Evolutionary conservation across 1,140 invertebrate genomes (phyloP).

Genomic region (Lordiphosa clarofinis): DNA sequence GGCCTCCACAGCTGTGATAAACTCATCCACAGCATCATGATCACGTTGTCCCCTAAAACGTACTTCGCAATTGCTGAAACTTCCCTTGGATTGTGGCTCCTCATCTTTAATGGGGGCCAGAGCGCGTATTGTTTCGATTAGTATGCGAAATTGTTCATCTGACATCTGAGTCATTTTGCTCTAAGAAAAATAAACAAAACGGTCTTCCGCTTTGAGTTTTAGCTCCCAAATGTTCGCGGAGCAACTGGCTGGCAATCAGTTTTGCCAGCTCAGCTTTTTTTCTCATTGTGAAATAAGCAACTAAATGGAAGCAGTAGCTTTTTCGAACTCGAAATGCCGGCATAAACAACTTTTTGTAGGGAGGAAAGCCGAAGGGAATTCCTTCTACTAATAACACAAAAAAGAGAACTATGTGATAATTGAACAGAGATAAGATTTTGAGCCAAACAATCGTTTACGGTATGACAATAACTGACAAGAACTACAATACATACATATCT

Average conservation of each 20-base stretch:
- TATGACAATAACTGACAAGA: too few relatives aligned
- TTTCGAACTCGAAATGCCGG: conserved; percentile 48
- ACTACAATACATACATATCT: too few relatives aligned
- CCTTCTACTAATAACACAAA: too few relatives aligned
- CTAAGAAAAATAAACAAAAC: conserved; percentile 9
- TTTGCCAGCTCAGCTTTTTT: conserved; percentile 21
- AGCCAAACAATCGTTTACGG: too few relatives aligned
- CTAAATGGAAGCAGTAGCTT: conserved; percentile 18
- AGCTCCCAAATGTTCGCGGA: neutral
- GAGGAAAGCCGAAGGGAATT: neutral
- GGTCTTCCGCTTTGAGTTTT: neutral
- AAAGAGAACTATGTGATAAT: too few relatives aligned
- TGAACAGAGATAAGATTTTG: too few relatives aligned
- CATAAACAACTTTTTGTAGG: neutral
- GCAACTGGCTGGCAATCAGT: conserved; percentile 18
- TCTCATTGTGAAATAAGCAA: conserved; percentile 46
- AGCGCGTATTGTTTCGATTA: conserved; percentile 52
- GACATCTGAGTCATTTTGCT: conserved; percentile 53
- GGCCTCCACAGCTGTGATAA: conserved; percentile 63
- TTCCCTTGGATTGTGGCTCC: conserved; percentile 56
- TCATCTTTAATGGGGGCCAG: conserved; percentile 33
- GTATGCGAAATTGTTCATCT: conserved; percentile 58
- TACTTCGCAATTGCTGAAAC: conserved; percentile 66
- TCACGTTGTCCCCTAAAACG: conserved; percentile 70
- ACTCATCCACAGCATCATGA: conserved; percentile 74